Evolutionary conservation across 2,797 vertebrate species (phyloP), one percentile per base, ranked within the genome.

Genomic region (Poliocrania exsul): DNA sequence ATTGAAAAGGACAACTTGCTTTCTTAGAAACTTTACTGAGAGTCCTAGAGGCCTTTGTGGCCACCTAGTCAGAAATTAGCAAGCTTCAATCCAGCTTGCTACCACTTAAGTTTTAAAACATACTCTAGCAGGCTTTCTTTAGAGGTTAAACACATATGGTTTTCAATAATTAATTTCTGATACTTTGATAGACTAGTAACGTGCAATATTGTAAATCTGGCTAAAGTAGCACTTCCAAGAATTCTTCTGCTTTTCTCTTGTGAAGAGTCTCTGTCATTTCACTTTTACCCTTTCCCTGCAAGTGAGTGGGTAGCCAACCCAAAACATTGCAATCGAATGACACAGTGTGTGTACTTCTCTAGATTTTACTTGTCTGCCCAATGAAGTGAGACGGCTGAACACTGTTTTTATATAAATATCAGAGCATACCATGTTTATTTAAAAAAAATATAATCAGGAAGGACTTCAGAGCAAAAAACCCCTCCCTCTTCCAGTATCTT

Each of bases 271-370:
- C 50, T 69, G 7, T 11, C 5, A 2, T 57, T 57, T 65, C 18
- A 57, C 42, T 87, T 89, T 40, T 49, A 3, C 13, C 21, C 23
- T 33, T 18, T 49, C 56, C 31, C 38, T 33, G 28, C 1, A 10
- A 70, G 44, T 2, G 0, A 44, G 25, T 4, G 6, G 29, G 29
- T 10, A 65, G 64, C 19, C 11, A 40, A 47, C 13, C 11, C n/a
- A 82, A 66, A 91, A 70, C 18, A 56, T 13, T 31, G 37, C 57
- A 38, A 35, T 56, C 4, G 0, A 82, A 60, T 5, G 2, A 37
- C 35, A 35, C 17, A 4, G 7, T 6, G 4, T 12, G 6, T 17
- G 12, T 17, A 19, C 25, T 35, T 56, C 1, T 0, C 56, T 40
- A 33, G 17, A 84, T 66, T 25, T 71, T n/a, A 78, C 19, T 67